These are phyloP conservation scores for Drosophila differens DNA, from an alignment of 2,888 invertebrate genomes.

Conservation along the genomic window DNA sequence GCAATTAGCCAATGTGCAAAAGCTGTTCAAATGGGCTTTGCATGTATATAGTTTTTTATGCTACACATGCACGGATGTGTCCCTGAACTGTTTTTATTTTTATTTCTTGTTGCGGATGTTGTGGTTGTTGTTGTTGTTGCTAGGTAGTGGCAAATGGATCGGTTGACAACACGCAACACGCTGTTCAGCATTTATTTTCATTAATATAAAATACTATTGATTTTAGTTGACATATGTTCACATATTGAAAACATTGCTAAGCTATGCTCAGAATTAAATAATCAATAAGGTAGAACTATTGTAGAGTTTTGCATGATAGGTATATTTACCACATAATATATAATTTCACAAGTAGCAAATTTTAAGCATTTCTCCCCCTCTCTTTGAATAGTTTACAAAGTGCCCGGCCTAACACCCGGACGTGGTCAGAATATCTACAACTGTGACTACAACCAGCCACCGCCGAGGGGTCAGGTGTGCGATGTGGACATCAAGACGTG, in stretches of 20 bases:
- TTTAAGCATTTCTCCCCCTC: background rate
- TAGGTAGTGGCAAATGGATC: conserved; percentile 17
- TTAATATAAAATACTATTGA: conserved; percentile 49
- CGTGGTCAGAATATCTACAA: conserved; percentile 91
- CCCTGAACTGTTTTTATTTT: conserved; percentile 19
- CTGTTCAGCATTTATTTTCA: conserved; percentile 40
- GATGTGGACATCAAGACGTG: conserved; percentile 93
- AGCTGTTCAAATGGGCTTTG: conserved; percentile 1
- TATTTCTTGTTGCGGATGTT: conserved; percentile 1
- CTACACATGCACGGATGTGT: conserved; percentile 3
- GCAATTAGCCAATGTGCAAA: conserved; percentile 6
- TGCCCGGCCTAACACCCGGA: conserved; percentile 90
- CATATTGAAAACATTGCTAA: conserved; percentile 8
- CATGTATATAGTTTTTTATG: conserved; percentile 24
- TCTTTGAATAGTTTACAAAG: conserved; percentile 88
- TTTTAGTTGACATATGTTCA: conserved; percentile 15
- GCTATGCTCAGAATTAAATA: conserved; percentile 5
- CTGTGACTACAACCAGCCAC: conserved; percentile 90
- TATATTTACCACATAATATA: background rate
- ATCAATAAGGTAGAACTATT: background rate
- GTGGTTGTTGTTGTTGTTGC: conserved; percentile 32
- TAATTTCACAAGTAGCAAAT: background rate
- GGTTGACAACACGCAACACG: conserved; percentile 44
- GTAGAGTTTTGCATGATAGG: background rate
- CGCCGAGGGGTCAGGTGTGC: conserved; percentile 92